Percentiles rank a stretch among this genome's conserved stretches.
Evolutionary conservation across 1,140 invertebrate genomes (phyloP).

Genomic region (Heliconius eleuchia): DNA sequence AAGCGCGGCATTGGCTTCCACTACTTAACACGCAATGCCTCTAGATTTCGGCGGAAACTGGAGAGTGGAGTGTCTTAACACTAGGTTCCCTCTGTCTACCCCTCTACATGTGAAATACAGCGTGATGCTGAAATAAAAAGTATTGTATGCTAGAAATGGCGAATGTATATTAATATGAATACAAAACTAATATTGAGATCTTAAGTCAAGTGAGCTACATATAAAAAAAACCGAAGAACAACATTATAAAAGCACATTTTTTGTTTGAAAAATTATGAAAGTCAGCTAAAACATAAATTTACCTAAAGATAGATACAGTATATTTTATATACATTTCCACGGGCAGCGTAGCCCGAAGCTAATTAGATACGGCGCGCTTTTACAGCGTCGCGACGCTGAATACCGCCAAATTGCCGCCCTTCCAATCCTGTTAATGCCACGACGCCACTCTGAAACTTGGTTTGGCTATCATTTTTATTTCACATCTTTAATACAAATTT

Average conservation of each 20-base stretch:
- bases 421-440: slow-evolving; percentile 70
- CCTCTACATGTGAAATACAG: too few species aligned
- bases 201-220: not conserved
- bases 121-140: not conserved
- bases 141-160: not conserved
- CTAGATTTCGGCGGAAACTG: too few species aligned
- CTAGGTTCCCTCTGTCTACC: too few species aligned
- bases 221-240: not conserved
- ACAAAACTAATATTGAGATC: not conserved
- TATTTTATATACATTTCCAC: slow-evolving; percentile 35
- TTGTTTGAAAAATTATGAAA: slow-evolving; percentile 2
- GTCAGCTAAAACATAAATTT: slow-evolving; percentile 17
- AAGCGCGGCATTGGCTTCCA: too few species aligned
- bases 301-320: slow-evolving; percentile 15
- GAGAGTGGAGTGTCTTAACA: too few species aligned
- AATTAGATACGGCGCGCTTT: slow-evolving; percentile 80
- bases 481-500: slow-evolving; percentile 26
- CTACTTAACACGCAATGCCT: too few species aligned
- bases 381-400: slow-evolving; percentile 72
- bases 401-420: slow-evolving; percentile 77
- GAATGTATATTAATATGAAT: too few species aligned
- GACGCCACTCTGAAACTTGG: slow-evolving; percentile 53
- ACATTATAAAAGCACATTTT: not conserved
- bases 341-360: slow-evolving; percentile 67
- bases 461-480: slow-evolving; percentile 54